Percentiles rank a stretch among this genome's conserved stretches.
Conservation (phyloP, 2,113 vertebrate species). For the Martes martes region DNA sequence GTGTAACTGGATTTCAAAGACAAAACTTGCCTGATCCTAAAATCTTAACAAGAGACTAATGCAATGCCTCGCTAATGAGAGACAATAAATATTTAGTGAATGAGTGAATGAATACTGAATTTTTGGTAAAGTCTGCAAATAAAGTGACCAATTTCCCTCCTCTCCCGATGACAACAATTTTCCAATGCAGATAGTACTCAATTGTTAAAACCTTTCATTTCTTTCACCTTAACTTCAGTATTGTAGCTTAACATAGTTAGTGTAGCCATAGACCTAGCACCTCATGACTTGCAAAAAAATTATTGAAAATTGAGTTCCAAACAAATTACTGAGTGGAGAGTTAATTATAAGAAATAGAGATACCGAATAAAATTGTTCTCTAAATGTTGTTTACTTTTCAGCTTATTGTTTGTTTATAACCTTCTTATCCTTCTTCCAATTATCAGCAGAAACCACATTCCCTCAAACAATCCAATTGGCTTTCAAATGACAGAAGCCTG, state of each 20-base stretch:
- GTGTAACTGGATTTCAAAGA: not conserved
- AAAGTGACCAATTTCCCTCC: not conserved
- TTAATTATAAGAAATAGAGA: slow-evolving; percentile 67
- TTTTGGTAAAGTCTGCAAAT: not conserved
- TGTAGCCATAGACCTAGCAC: not conserved
- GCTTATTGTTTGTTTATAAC: slow-evolving; percentile 59
- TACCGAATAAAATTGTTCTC: slow-evolving; percentile 55
- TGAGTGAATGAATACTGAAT: not conserved
- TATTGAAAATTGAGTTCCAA: slow-evolving; percentile 56
- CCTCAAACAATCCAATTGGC: slow-evolving; percentile 43
- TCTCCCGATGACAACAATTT: not conserved
- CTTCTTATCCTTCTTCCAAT: slow-evolving; percentile 62
- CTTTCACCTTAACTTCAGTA: not conserved
- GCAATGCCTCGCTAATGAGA: not conserved
- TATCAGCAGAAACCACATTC: slow-evolving; percentile 74
- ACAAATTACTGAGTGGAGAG: slow-evolving; percentile 61
- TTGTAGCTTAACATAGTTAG: not conserved
- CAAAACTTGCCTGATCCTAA: not conserved
- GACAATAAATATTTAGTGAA: not conserved
- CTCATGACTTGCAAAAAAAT: slow-evolving; percentile 48
- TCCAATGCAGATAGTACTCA: not conserved
- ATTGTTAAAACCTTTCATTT: not conserved
- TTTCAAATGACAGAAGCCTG: slow-evolving; percentile 36
- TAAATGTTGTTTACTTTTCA: slow-evolving; percentile 54
- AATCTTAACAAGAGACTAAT: not conserved